phyloP scores from a whole-genome alignment of 2,888 invertebrate genomes.

The Synanthedon formicaeformis region DNA sequence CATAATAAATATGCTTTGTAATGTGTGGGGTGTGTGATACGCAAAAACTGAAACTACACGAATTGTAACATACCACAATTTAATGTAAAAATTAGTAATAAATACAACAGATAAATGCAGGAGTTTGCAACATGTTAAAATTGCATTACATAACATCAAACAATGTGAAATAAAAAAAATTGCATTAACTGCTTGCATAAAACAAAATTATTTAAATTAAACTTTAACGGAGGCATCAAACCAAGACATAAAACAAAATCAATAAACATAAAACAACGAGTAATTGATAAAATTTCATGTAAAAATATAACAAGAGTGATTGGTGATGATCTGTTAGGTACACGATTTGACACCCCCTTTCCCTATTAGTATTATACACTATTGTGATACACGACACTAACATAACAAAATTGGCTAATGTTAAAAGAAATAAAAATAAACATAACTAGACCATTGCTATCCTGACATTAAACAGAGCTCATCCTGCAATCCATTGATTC shows the following conservation, averaged over 20 bases:
- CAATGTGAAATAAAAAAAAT: conserved; percentile 64
- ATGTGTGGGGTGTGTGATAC: conserved; percentile 47
- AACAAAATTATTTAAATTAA: conserved; percentile 69
- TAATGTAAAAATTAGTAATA: conserved; percentile 80
- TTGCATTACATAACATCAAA: conserved; percentile 72
- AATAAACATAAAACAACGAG: conserved; percentile 59
- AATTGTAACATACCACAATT: conserved; percentile 78
- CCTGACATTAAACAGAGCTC: conserved; percentile 60
- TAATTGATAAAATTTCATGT: conserved; percentile 63
- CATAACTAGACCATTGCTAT: conserved; percentile 70
- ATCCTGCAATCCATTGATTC: conserved; percentile 68
- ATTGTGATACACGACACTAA: conserved; percentile 69
- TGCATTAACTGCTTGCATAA: conserved; percentile 71
- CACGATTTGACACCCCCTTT: conserved; percentile 68
- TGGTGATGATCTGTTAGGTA: conserved; percentile 42
- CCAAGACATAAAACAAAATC: conserved; percentile 61
- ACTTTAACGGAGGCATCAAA: conserved; percentile 70
- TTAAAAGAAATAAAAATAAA: conserved; percentile 64
- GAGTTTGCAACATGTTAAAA: conserved; percentile 72
- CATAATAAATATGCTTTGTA: conserved; percentile 4
- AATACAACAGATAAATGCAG: conserved; percentile 77
- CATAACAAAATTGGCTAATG: conserved; percentile 69
- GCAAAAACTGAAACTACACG: conserved; percentile 67
- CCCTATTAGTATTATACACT: conserved; percentile 60
- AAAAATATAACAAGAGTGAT: conserved; percentile 59